phyloP scores from a whole-genome alignment of 2,113 vertebrate species.

The Ia io region DNA sequence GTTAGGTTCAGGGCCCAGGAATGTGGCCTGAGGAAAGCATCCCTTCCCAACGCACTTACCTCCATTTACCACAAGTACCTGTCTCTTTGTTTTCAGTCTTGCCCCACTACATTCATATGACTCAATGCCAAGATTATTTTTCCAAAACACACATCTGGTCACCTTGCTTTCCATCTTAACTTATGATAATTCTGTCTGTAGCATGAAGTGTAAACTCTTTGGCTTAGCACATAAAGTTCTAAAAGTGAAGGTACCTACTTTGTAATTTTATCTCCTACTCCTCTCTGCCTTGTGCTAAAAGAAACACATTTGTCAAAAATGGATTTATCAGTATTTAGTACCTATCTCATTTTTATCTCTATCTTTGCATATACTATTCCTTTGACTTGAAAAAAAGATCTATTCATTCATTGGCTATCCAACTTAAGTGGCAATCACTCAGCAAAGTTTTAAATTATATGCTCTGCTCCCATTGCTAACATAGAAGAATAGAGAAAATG shows the following conservation, averaged over 20 bases:
- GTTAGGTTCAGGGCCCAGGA: not conserved
- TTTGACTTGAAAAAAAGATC: not conserved
- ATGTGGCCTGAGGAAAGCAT: not conserved
- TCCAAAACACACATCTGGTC: conserved; percentile 7
- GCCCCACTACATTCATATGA: not conserved
- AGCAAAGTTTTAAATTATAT: not conserved
- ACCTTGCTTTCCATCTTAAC: not conserved
- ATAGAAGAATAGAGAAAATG: not conserved
- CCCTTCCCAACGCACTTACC: not conserved
- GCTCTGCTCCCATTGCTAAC: not conserved
- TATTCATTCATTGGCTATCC: not conserved
- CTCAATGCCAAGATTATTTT: not conserved
- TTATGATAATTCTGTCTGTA: not conserved
- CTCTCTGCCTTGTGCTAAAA: not conserved
- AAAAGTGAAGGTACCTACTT: not conserved
- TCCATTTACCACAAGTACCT: not conserved
- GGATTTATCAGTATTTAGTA: not conserved
- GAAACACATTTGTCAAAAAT: conserved; percentile 5
- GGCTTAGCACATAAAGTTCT: not conserved
- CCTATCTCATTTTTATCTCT: not conserved
- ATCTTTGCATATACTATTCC: not conserved
- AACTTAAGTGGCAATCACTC: conserved; percentile 37
- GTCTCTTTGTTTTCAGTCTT: not conserved
- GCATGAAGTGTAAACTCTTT: not conserved
- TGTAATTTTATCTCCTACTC: not conserved